Conservation (phyloP, 1,140 invertebrate genomes). For the Drosophila hydei region DNA sequence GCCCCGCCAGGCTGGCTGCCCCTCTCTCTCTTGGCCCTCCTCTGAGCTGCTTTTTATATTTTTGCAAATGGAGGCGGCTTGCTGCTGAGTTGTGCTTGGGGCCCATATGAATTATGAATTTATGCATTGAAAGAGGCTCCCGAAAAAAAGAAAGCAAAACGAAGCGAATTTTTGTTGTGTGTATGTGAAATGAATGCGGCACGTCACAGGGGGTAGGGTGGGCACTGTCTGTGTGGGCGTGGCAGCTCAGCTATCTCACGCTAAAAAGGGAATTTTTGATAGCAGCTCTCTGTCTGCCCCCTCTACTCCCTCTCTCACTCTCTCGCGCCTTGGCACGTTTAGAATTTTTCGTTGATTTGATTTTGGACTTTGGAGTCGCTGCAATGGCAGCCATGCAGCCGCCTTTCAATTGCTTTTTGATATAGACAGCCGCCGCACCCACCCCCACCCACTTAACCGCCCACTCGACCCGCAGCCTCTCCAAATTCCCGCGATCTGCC, state of each 20-base stretch:
- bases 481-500: too few species aligned
- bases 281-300: constrained; percentile 5
- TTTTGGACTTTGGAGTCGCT: constrained; percentile 70
- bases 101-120: constrained; percentile 77
- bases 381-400: constrained; percentile 63
- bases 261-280: constrained; percentile 80
- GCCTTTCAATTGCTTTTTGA: constrained; percentile 78
- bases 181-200: constrained; percentile 37
- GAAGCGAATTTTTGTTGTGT: constrained; percentile 34
- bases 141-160: constrained; percentile 26
- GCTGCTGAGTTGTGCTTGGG: constrained; percentile 37
- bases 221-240: neutral
- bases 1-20: too few species aligned
- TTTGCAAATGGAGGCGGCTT: constrained; percentile 22
- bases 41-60: constrained; percentile 20
- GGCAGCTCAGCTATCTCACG: constrained; percentile 31
- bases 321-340: constrained; percentile 67
- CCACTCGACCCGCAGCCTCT: neutral
- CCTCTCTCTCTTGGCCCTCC: neutral
- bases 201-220: neutral
- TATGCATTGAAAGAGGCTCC: constrained; percentile 76
- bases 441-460: constrained; percentile 27
- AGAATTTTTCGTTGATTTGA: constrained; percentile 80
- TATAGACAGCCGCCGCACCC: constrained; percentile 26
- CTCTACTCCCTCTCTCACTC: neutral